Evolutionary conservation across 30 jellyfish, hydroid and myxozoan genomes (phyloP).

Genomic region (Hydractinia symbiolongicarpus): DNA sequence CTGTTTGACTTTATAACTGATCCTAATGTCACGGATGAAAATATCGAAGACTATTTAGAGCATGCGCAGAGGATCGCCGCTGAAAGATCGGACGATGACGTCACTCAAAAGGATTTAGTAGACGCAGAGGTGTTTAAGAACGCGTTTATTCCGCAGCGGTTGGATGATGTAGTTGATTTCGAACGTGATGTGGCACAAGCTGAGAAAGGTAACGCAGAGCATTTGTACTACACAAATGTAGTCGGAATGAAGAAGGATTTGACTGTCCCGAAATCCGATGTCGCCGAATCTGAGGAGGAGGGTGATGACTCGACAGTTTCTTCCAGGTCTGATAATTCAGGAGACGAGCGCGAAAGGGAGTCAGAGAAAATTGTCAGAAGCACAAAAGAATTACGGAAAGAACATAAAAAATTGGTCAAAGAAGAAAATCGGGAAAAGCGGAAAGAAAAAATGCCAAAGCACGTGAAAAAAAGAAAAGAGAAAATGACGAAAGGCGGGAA

Average conservation of each 20-base stretch:
- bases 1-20: slow-evolving; percentile 93
- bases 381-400: slow-evolving; percentile 44
- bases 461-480: slow-evolving; percentile 76
- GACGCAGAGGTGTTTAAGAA: slow-evolving; percentile 92
- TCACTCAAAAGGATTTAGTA: slow-evolving; percentile 46
- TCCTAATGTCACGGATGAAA: slow-evolving; percentile 65
- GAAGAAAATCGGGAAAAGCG: slow-evolving; percentile 94
- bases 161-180: slow-evolving; percentile 83
- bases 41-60: slow-evolving; percentile 63
- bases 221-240: slow-evolving; percentile 67
- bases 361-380: background rate
- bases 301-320: background rate
- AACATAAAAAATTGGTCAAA: slow-evolving; percentile 73
- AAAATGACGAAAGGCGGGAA: slow-evolving; percentile 48
- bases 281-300: background rate
- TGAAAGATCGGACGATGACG: slow-evolving; percentile 39
- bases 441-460: slow-evolving; percentile 90
- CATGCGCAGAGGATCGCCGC: slow-evolving; percentile 57
- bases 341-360: background rate
- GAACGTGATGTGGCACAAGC: slow-evolving; percentile 75
- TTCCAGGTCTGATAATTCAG: slow-evolving; percentile 4
- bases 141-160: slow-evolving; percentile 82
- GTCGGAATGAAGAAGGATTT: slow-evolving; percentile 79
- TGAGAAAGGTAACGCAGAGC: slow-evolving; percentile 53
- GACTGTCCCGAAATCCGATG: slow-evolving; percentile 58